Conservation (phyloP, 2,888 invertebrate species). For the Acrobeloides nanus region DNA sequence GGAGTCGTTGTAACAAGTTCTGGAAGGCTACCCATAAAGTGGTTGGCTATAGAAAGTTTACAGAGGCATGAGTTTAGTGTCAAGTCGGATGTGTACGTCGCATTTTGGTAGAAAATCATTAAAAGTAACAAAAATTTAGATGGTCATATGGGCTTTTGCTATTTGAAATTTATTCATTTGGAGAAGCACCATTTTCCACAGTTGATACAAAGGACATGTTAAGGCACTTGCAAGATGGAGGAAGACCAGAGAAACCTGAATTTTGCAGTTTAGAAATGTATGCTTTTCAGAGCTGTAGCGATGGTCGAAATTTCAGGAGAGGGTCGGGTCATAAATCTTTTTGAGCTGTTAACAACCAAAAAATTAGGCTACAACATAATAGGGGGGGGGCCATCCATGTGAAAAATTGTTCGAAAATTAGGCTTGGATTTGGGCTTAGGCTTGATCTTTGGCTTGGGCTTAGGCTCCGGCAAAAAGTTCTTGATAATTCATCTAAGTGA, state of each 20-base stretch:
- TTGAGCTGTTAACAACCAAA: too few species aligned
- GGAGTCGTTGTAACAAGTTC: conserved; percentile 16
- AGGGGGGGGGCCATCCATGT: too few species aligned
- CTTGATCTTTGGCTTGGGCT: too few species aligned
- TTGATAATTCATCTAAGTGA: too few species aligned
- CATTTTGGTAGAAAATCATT: background rate
- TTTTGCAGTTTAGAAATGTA: conserved; percentile 39
- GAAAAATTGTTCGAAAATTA: background rate
- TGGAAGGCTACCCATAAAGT: conserved; percentile 44
- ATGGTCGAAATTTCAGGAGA: too few species aligned
- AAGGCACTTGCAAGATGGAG: conserved; percentile 31
- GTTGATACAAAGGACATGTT: conserved; percentile 38
- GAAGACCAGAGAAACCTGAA: conserved; percentile 36
- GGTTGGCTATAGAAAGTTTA: conserved; percentile 43
- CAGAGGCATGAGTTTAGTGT: conserved; percentile 35
- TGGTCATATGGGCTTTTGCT: conserved; percentile 47
- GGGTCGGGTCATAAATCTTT: too few species aligned
- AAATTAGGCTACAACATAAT: too few species aligned
- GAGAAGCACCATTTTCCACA: conserved; percentile 37
- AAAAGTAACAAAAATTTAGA: conserved; percentile 15
- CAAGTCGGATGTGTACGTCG: conserved; percentile 42
- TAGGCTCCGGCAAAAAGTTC: too few species aligned
- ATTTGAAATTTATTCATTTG: conserved; percentile 48
- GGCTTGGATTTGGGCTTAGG: too few species aligned
- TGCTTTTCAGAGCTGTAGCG: conserved; percentile 1